phyloP scores from a whole-genome alignment of 2,797 vertebrate genomes.

The Odontamblyopus lacepedii region DNA sequence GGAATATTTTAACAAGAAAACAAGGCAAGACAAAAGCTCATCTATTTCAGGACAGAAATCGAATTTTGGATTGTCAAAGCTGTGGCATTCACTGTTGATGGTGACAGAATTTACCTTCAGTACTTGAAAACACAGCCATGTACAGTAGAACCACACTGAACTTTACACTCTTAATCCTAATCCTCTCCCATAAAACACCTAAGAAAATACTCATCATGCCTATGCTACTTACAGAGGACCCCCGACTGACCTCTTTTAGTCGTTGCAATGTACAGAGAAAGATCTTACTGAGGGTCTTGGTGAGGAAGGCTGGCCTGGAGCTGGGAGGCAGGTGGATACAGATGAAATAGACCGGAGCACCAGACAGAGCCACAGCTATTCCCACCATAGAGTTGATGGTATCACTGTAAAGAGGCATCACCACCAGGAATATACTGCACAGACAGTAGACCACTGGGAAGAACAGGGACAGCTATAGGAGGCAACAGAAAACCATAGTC shows the following conservation, averaged over 20 bases:
- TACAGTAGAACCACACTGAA: constrained; percentile 14
- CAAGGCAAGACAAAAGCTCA: neutral
- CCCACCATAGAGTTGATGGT: constrained; percentile 83
- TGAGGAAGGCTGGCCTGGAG: constrained; percentile 76
- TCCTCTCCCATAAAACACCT: constrained; percentile 14
- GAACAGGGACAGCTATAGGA: constrained; percentile 79
- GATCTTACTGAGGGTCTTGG: constrained; percentile 68
- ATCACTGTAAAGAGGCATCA: constrained; percentile 84
- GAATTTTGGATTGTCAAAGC: neutral
- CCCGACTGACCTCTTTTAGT: neutral
- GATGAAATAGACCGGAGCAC: constrained; percentile 78
- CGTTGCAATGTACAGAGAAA: neutral
- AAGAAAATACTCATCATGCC: constrained; percentile 7
- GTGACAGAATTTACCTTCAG: neutral
- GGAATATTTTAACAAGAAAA: neutral
- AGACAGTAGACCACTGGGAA: constrained; percentile 83
- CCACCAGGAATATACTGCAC: constrained; percentile 82
- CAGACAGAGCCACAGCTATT: constrained; percentile 81
- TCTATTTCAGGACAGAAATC: neutral
- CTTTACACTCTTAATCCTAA: constrained; percentile 52
- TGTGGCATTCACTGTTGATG: neutral
- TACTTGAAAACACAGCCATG: neutral
- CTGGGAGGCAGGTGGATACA: constrained; percentile 75
- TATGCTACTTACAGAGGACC: constrained; percentile 7
- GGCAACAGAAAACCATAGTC: neutral